These are phyloP conservation scores for Gisinianus flammeolus DNA, from an alignment of 2,888 invertebrate species.

Conservation along the genomic window DNA sequence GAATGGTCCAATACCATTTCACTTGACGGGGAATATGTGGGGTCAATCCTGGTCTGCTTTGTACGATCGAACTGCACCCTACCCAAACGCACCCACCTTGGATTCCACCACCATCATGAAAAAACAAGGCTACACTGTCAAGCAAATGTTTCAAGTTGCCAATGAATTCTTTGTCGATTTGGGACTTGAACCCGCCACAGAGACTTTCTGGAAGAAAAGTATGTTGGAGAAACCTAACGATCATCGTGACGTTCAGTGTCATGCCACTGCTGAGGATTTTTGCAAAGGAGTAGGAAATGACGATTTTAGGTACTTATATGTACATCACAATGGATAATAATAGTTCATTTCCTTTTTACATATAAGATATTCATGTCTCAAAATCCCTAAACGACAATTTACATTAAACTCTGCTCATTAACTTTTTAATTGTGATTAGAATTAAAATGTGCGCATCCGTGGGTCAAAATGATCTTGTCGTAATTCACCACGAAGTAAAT, in stretches of 20 bases:
- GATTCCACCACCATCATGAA: constrained; percentile 81
- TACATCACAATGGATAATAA: too few species aligned
- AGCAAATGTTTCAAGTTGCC: constrained; percentile 76
- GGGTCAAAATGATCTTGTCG: constrained; percentile 68
- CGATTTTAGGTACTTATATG: constrained; percentile 38
- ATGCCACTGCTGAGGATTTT: constrained; percentile 82
- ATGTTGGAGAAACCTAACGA: constrained; percentile 78
- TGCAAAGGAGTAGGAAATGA: constrained; percentile 64
- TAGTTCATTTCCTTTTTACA: too few species aligned
- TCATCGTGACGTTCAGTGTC: constrained; percentile 69
- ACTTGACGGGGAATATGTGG: constrained; percentile 74
- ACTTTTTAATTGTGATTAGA: too few species aligned
- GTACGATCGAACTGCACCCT: constrained; percentile 76
- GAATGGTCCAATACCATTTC: too few species aligned
- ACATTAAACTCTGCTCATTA: too few species aligned
- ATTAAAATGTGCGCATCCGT: constrained; percentile 73
- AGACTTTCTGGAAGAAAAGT: constrained; percentile 84
- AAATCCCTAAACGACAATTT: too few species aligned
- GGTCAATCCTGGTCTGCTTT: constrained; percentile 81
- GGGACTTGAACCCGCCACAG: constrained; percentile 78
- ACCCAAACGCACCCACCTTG: constrained; percentile 71
- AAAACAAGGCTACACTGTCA: constrained; percentile 60
- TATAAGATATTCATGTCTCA: too few species aligned
- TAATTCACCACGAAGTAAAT: constrained; percentile 73
- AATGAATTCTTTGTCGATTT: constrained; percentile 83